Evolutionary conservation across 2,113 vertebrate species (phyloP).

Genomic region (Nymphicus hollandicus): DNA sequence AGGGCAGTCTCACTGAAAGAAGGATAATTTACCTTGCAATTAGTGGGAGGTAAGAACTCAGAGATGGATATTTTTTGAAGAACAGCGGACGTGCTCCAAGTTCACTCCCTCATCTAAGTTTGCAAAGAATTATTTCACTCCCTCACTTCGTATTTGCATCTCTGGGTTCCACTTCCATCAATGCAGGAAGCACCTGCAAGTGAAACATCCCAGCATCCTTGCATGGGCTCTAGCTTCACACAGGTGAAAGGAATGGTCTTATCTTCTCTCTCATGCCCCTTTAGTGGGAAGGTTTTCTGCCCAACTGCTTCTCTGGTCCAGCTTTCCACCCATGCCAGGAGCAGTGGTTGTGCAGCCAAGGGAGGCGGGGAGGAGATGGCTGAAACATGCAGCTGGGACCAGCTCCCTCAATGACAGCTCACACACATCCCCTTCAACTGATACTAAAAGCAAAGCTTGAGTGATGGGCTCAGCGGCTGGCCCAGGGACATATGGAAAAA

Average conservation of each 20-base stretch:
- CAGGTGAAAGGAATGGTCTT: background rate
- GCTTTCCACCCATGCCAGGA: background rate
- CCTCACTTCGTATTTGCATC: background rate
- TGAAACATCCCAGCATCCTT: background rate
- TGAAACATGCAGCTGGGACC: background rate
- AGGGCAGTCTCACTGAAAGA: background rate
- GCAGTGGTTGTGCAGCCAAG: background rate
- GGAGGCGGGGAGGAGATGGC: background rate
- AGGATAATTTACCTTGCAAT: background rate
- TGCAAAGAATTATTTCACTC: background rate
- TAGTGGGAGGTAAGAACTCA: background rate
- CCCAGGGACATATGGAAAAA: background rate
- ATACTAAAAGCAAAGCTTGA: background rate
- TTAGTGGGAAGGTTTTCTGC: background rate
- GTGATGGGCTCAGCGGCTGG: background rate
- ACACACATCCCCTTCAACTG: background rate
- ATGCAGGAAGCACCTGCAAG: fast-evolving
- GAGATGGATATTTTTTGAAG: background rate
- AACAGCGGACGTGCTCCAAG: fast-evolving
- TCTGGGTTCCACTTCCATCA: background rate
- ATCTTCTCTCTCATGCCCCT: background rate
- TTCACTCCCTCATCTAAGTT: background rate
- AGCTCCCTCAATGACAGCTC: background rate
- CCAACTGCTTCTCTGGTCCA: background rate
- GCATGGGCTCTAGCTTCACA: background rate